phyloP scores from a whole-genome alignment of 35 echinoderm and acorn worm species.

The Chiridota heheva region DNA sequence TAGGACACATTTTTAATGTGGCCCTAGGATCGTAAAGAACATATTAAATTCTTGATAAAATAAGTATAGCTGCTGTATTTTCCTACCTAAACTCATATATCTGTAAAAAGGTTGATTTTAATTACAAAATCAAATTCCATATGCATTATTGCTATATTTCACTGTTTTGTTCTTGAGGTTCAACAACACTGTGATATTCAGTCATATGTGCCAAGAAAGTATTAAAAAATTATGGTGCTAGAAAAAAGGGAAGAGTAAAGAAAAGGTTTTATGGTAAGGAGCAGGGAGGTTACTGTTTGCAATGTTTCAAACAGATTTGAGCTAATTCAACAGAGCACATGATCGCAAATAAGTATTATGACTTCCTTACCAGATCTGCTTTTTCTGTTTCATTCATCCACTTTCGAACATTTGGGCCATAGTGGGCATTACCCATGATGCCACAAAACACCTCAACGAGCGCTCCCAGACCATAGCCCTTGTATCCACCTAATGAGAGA shows the following conservation, averaged over 20 bases:
- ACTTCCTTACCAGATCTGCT: conserved; percentile 5
- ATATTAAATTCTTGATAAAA: too few relatives aligned
- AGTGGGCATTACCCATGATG: neutral
- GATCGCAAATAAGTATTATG: neutral
- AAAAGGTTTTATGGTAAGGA: neutral
- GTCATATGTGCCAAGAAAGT: neutral
- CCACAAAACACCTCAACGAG: conserved; percentile 7
- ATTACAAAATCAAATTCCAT: too few relatives aligned
- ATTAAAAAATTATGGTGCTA: neutral
- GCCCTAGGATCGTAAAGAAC: too few relatives aligned
- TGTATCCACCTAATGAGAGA: conserved; percentile 8
- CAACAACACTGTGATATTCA: too few relatives aligned
- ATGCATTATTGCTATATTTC: too few relatives aligned
- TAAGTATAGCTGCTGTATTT: too few relatives aligned
- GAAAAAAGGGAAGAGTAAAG: neutral
- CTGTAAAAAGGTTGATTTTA: too few relatives aligned
- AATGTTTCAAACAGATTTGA: neutral
- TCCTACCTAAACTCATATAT: too few relatives aligned
- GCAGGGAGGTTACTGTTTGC: neutral
- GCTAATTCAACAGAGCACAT: too few relatives aligned
- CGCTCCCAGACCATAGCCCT: neutral
- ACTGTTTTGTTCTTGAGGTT: too few relatives aligned
- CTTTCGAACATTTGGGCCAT: conserved; percentile 1
- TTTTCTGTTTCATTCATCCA: neutral
- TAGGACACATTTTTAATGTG: too few relatives aligned